phyloP scores from a whole-genome alignment of 2,797 vertebrate genomes.

The Malacoctenus gilli region DNA sequence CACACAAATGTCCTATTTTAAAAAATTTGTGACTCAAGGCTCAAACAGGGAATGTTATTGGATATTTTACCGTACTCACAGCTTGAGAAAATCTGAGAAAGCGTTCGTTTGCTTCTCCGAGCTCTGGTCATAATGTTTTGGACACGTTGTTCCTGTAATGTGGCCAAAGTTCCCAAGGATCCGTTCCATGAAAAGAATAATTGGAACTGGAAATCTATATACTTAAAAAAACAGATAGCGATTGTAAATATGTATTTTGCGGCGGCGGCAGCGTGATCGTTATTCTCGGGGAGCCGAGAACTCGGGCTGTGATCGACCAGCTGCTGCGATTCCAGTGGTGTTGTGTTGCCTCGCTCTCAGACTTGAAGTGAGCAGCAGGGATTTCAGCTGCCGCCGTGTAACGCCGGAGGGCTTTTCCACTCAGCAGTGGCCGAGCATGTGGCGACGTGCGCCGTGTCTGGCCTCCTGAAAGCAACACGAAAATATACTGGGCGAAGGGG shows the following conservation, averaged over 20 bases:
- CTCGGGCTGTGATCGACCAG: constrained; percentile 24
- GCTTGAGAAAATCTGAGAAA: too few relatives aligned
- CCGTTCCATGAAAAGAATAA: too few relatives aligned
- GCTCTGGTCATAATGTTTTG: too few relatives aligned
- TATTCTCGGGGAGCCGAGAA: constrained; percentile 21
- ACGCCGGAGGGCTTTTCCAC: constrained; percentile 62
- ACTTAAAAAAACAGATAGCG: neutral
- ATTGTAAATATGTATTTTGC: neutral
- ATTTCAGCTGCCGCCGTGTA: constrained; percentile 46
- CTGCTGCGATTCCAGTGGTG: constrained; percentile 29
- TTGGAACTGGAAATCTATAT: constrained; percentile 1
- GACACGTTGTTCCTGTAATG: too few relatives aligned
- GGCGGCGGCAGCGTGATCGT: neutral
- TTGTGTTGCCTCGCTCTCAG: constrained; percentile 46
- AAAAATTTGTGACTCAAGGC: too few relatives aligned
- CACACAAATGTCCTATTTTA: too few relatives aligned
- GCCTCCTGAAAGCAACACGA: constrained; percentile 41
- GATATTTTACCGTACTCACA: too few relatives aligned
- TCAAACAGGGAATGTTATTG: too few relatives aligned
- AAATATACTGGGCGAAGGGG: constrained; percentile 20
- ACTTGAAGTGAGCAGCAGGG: constrained; percentile 46
- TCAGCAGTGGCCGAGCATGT: constrained; percentile 30
- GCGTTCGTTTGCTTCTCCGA: too few relatives aligned
- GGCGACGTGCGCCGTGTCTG: constrained; percentile 35
- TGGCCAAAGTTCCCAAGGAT: too few relatives aligned